Percentiles rank a stretch among this genome's conserved stretches.
These are phyloP conservation scores for Leucozona laternaria DNA, from an alignment of 2,888 invertebrate genomes.

Conservation along the genomic window DNA sequence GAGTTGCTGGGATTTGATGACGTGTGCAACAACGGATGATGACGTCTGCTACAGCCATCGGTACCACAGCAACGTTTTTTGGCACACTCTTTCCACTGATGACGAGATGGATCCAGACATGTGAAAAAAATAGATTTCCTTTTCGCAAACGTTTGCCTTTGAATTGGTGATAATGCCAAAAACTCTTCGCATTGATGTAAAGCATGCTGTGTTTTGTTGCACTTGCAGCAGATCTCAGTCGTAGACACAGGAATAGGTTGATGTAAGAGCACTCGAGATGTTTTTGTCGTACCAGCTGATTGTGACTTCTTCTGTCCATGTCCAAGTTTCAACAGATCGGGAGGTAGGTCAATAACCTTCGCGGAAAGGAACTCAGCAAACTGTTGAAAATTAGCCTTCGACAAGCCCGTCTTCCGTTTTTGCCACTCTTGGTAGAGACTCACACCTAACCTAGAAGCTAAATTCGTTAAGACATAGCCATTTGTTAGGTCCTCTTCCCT, in stretches of 20 bases:
- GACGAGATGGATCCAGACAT: slow-evolving; percentile 22
- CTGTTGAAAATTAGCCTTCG: not conserved
- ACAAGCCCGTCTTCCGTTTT: not conserved
- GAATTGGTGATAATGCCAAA: slow-evolving; percentile 4
- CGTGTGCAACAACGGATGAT: slow-evolving; percentile 8
- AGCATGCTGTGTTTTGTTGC: not conserved
- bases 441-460: not conserved
- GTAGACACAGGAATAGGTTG: not conserved
- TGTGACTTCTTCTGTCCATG: not conserved
- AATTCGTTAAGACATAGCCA: slow-evolving; percentile 13
- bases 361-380: not conserved
- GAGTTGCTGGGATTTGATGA: not conserved
- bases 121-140: slow-evolving; percentile 23
- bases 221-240: slow-evolving; percentile 1
- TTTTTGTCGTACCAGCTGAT: not conserved
- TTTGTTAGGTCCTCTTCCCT: slow-evolving; percentile 31
- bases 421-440: slow-evolving; percentile 15
- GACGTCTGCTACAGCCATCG: slow-evolving; percentile 8
- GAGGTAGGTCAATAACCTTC: not conserved
- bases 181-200: slow-evolving; percentile 6
- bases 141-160: slow-evolving; percentile 1
- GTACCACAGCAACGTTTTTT: slow-evolving; percentile 19
- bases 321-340: not conserved
- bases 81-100: slow-evolving; percentile 22
- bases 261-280: slow-evolving; percentile 9